A percentile compares a stretch with the other conserved stretches of the same genome.
phyloP scores from a whole-genome alignment of 2,113 vertebrate genomes.

The Odontesthes bonariensis region DNA sequence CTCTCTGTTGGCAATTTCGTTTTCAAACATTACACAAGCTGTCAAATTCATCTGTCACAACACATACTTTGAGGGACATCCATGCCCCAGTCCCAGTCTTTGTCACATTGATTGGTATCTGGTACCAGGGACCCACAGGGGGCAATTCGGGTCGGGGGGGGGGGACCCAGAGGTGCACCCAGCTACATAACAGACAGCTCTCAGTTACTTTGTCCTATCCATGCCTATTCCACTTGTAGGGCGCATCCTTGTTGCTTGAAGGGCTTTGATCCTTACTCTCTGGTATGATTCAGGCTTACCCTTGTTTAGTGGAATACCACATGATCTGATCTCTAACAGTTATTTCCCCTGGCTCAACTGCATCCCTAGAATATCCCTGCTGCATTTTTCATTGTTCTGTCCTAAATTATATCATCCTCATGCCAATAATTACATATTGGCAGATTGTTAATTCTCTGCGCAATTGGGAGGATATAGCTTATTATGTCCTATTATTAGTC shows the following conservation, averaged over 20 bases:
- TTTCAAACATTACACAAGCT: constrained; percentile 14
- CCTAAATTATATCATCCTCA: constrained; percentile 15
- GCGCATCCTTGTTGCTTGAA: constrained; percentile 19
- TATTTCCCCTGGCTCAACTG: neutral
- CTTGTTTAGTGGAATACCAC: constrained; percentile 11
- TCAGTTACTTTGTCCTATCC: neutral
- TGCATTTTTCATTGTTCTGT: constrained; percentile 8
- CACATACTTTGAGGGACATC: constrained; percentile 18
- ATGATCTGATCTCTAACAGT: constrained; percentile 22
- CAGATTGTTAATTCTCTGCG: constrained; percentile 9
- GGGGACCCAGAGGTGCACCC: neutral
- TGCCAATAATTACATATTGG: constrained; percentile 17
- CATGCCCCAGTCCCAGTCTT: constrained; percentile 3
- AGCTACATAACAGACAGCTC: constrained; percentile 6
- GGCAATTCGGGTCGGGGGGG: no score
- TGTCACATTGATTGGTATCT: constrained; percentile 29
- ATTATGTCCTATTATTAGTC: no score
- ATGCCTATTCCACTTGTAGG: constrained; percentile 19
- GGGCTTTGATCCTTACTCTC: constrained; percentile 36
- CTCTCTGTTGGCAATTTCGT: constrained; percentile 17
- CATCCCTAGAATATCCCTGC: neutral
- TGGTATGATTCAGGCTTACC: constrained; percentile 7
- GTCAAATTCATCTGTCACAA: constrained; percentile 33
- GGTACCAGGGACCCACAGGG: constrained; percentile 1
- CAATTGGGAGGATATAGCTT: neutral